Conservation (phyloP, 2,113 vertebrate genomes). For the Ptilorrhoa leucosticta region DNA sequence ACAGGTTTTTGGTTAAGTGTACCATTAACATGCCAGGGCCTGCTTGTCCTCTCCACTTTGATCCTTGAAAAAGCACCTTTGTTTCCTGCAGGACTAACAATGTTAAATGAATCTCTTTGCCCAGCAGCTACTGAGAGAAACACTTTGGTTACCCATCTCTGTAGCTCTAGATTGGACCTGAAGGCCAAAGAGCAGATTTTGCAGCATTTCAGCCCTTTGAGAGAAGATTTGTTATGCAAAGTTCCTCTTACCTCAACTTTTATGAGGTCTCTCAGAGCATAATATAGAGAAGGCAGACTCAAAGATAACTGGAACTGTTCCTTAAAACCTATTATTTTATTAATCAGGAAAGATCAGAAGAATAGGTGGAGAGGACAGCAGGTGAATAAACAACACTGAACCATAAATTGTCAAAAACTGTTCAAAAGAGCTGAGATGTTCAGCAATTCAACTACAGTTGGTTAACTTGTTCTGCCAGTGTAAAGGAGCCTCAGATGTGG, state of each 20-base stretch:
- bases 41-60: background rate
- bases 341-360: conserved; percentile 23
- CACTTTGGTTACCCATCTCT: background rate
- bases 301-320: background rate
- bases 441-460: background rate
- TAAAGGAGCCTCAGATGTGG: background rate
- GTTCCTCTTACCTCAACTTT: background rate
- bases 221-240: background rate
- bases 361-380: background rate
- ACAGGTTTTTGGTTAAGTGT: background rate
- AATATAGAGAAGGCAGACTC: background rate
- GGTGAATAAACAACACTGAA: background rate
- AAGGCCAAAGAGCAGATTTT: background rate
- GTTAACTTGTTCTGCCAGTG: background rate
- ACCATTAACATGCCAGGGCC: background rate
- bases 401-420: background rate
- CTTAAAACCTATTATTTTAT: conserved; percentile 14
- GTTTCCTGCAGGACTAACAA: background rate
- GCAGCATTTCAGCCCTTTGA: background rate
- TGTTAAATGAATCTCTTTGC: background rate
- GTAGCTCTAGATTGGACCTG: background rate
- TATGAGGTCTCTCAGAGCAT: background rate
- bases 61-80: background rate
- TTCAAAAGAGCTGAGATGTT: conserved; percentile 1
- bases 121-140: background rate